Base-by-base conservation (phyloP, 2,888 invertebrate genomes). In the Linnaemya tessellans region DNA sequence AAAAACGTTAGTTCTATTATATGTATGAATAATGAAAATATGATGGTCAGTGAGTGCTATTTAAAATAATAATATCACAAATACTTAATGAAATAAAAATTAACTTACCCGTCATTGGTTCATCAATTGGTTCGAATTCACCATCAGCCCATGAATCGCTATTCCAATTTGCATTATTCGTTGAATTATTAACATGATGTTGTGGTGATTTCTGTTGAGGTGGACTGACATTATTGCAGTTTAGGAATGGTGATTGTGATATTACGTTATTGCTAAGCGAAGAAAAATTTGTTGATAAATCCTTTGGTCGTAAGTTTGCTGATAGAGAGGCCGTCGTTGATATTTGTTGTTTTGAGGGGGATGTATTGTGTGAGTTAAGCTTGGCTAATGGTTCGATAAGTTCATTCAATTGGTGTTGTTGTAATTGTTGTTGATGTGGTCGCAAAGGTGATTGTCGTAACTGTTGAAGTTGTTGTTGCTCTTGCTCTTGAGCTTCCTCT, bases 61-160 rank as follows among this genome's bases (percentile, higher is more conserved):
- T 70, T 71, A 71, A 43, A 62, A 56, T 38, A 18, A 56, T 25
- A 18, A 30, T 3, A 30, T 5, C 35, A 60, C 3, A 18, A 0
- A 10, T 18, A 60, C 10, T 18, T 11, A 38, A 20, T 35, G n/a
- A n/a, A n/a, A n/a, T n/a, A 38, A 60, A 60, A 20, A 60, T n/a
- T 11, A 25, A 87, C 88, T 87, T 87, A 95, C 95, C 94, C 86
- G 94, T 93, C 54, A 92, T 93, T 74, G 94, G 92, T 89, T 95
- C 96, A 90, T 97, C 96, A 25, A 97, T 94, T 3, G 96, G 96
- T 90, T 96, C 96, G 91, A 97, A 97, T 92, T 97, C 96, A 3
- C 95, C 94, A 89, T 97, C 97, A 87, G 96, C 96, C 97, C 97
- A 97, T 25, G 94, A 94, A 89, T 92, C 89, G 91, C 92, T 92